Evolutionary conservation across 2,113 vertebrate genomes (phyloP).

Genomic region (Notechis scutatus): DNA sequence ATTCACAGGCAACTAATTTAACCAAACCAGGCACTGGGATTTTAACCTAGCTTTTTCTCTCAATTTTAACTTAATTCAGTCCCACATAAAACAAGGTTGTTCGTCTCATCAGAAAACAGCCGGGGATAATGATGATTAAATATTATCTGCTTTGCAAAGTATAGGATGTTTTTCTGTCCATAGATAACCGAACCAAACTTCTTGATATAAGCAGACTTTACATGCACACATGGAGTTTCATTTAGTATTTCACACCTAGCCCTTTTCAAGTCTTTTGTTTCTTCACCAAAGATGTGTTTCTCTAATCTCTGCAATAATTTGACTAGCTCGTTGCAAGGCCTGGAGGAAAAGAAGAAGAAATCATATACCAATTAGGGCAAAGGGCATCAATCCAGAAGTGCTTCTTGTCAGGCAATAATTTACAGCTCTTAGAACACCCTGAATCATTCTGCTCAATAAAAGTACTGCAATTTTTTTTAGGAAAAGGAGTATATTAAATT

Average conservation of each 20-base stretch:
- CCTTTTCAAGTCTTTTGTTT: slow-evolving; percentile 59
- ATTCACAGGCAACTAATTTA: slow-evolving; percentile 65
- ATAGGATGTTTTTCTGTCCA: slow-evolving; percentile 61
- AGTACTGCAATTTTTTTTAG: neutral
- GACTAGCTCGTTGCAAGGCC: slow-evolving; percentile 97
- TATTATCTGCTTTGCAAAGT: slow-evolving; percentile 63
- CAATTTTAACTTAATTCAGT: slow-evolving; percentile 61
- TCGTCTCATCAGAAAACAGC: slow-evolving; percentile 66
- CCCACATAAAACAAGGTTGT: slow-evolving; percentile 58
- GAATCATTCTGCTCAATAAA: neutral
- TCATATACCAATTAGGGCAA: neutral
- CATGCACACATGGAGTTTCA: slow-evolving; percentile 71
- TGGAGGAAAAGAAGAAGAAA: slow-evolving; percentile 50
- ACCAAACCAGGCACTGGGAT: slow-evolving; percentile 68
- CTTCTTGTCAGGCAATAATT: neutral
- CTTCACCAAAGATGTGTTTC: slow-evolving; percentile 96
- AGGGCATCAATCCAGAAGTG: neutral
- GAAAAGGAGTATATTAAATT: neutral
- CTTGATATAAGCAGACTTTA: slow-evolving; percentile 67
- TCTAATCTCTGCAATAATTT: slow-evolving; percentile 96
- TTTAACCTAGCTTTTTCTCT: slow-evolving; percentile 48
- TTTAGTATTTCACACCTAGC: slow-evolving; percentile 77
- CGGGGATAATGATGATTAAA: slow-evolving; percentile 67
- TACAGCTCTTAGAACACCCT: neutral
- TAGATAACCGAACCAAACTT: slow-evolving; percentile 64